phyloP scores from a whole-genome alignment of 2,888 invertebrate genomes.

The Stenoptilia bipunctidactyla region DNA sequence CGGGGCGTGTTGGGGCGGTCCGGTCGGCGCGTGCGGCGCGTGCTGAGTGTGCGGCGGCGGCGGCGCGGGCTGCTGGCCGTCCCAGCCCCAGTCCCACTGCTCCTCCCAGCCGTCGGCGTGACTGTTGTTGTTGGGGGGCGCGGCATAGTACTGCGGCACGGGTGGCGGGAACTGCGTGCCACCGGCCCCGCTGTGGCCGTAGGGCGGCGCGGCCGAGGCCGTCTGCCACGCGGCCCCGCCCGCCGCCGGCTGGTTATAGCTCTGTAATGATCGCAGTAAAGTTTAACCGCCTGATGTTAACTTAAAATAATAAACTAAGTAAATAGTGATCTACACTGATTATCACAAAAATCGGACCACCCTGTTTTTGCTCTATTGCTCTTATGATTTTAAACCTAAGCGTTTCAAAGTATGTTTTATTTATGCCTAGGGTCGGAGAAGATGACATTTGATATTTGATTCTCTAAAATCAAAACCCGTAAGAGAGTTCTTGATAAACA shows the following conservation, averaged over 20 bases:
- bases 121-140: conserved; percentile 18
- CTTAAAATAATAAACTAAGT: too few relatives aligned
- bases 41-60: conserved; percentile 12
- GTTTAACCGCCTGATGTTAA: too few relatives aligned
- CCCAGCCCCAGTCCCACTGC: conserved; percentile 75
- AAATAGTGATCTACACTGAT: too few relatives aligned
- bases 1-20: too few relatives aligned
- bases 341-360: too few relatives aligned
- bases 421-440: too few relatives aligned
- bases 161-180: neutral
- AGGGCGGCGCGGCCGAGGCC: neutral
- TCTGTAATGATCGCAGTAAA: conserved; percentile 42
- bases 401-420: too few relatives aligned
- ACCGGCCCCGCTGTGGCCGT: neutral
- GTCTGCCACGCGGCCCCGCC: neutral
- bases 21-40: conserved; percentile 1
- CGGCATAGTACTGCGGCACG: neutral
- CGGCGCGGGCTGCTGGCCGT: conserved; percentile 45
- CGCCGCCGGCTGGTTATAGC: conserved; percentile 15
- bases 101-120: conserved; percentile 52
- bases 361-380: too few relatives aligned
- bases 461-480: too few relatives aligned
- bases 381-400: too few relatives aligned
- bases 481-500: too few relatives aligned
- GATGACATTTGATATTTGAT: too few relatives aligned